phyloP scores from a whole-genome alignment of 1,140 invertebrate species.

The Euwallacea similis region DNA sequence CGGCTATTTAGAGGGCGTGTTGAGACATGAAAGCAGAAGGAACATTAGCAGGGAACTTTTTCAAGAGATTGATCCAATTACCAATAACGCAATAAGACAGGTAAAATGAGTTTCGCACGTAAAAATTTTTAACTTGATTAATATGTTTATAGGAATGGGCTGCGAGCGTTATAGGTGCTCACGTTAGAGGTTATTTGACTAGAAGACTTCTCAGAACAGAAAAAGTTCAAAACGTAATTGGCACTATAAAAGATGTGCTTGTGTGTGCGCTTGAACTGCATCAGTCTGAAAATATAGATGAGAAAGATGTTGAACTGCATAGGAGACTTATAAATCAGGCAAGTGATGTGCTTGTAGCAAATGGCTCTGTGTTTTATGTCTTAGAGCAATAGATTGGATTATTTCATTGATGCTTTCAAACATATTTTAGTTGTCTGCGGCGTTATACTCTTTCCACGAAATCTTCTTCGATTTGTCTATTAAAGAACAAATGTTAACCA shows the following conservation, averaged over 20 bases:
- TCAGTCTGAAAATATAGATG: constrained; percentile 64
- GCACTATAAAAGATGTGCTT: constrained; percentile 77
- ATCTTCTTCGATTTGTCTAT: constrained; percentile 60
- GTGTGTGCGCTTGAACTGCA: constrained; percentile 75
- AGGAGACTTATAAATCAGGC: constrained; percentile 66
- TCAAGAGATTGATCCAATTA: constrained; percentile 24
- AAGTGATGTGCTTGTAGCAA: constrained; percentile 6
- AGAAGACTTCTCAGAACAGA: constrained; percentile 78
- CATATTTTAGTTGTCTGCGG: constrained; percentile 61
- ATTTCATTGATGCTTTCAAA: neutral
- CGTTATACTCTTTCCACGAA: constrained; percentile 63
- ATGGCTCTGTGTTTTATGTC: neutral
- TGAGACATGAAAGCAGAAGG: constrained; percentile 39
- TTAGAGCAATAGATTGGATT: neutral
- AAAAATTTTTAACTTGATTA: neutral
- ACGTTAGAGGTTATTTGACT: constrained; percentile 76
- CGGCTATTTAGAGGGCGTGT: constrained; percentile 25
- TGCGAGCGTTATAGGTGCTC: constrained; percentile 70
- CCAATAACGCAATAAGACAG: constrained; percentile 12
- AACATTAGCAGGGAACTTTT: constrained; percentile 39
- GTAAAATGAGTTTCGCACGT: neutral
- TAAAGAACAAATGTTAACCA: constrained; percentile 62
- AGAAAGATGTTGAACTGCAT: constrained; percentile 65
- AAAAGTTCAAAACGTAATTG: constrained; percentile 75
- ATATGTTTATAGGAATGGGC: constrained; percentile 58